phyloP scores from a whole-genome alignment of 2,113 vertebrate genomes.

The Sapajus apella region DNA sequence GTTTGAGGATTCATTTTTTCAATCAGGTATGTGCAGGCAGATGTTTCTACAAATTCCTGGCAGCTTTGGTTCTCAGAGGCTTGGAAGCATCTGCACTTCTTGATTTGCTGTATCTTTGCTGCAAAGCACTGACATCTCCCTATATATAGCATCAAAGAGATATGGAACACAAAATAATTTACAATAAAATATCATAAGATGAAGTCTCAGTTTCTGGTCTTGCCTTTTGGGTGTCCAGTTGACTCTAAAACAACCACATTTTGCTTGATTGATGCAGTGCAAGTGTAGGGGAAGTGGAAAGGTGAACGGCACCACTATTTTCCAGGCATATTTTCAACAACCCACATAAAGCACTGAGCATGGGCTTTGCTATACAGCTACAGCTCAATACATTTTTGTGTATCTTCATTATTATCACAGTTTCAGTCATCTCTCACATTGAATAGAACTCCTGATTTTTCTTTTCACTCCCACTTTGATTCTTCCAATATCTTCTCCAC shows the following conservation, averaged over 20 bases:
- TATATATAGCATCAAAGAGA: neutral
- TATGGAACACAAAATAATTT: neutral
- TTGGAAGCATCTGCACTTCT: neutral
- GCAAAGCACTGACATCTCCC: neutral
- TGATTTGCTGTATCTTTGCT: neutral
- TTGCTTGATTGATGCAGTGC: neutral
- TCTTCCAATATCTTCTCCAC: neutral
- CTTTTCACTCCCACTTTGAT: neutral
- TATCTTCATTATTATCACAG: neutral
- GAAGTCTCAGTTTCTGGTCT: neutral
- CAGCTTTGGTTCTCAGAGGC: neutral
- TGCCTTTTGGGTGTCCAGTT: neutral
- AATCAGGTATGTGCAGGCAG: neutral
- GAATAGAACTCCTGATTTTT: neutral
- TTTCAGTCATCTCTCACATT: neutral
- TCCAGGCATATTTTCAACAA: neutral
- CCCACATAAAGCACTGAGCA: neutral
- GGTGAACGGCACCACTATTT: neutral
- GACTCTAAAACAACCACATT: neutral
- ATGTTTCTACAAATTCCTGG: neutral
- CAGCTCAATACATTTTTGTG: neutral
- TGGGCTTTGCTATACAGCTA: neutral
- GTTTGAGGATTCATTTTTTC: neutral
- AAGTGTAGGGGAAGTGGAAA: neutral
- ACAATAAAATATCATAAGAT: neutral